phyloP scores from a whole-genome alignment of 2,113 vertebrate species.

The Dipodomys stephensi region DNA sequence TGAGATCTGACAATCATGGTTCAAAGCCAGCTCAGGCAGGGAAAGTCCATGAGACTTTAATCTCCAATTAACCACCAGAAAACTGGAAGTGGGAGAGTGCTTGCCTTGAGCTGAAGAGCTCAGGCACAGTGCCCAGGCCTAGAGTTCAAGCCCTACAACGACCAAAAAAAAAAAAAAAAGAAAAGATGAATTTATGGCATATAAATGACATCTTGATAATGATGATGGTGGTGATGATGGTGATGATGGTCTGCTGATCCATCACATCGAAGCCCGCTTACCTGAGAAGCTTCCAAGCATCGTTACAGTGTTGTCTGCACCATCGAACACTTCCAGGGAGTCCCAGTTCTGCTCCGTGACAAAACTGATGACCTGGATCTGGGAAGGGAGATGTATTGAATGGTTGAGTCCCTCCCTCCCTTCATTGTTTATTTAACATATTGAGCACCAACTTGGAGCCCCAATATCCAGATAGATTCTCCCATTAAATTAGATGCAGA shows the following conservation, averaged over 20 bases:
- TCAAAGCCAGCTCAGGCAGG: no score
- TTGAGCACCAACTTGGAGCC: not conserved
- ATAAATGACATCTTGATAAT: not conserved
- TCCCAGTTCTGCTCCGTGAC: slow-evolving; percentile 99
- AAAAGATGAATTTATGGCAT: not conserved
- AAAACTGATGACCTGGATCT: slow-evolving; percentile 99
- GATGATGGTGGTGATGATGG: no score
- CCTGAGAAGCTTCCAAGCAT: slow-evolving; percentile 99
- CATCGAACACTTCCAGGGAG: slow-evolving; percentile 98
- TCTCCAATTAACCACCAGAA: no score
- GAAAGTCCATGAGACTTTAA: no score
- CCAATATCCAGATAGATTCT: not conserved
- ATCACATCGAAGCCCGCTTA: slow-evolving; percentile 70
- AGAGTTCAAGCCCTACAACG: no score
- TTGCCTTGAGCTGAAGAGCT: no score
- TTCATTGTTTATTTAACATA: not conserved
- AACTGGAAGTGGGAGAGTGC: no score
- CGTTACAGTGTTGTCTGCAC: slow-evolving; percentile 96
- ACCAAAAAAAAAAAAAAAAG: no score
- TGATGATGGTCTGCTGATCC: fast-evolving
- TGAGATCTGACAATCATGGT: no score
- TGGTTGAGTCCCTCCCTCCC: fast-evolving
- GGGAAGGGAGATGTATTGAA: slow-evolving; percentile 34
- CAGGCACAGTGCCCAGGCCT: no score
- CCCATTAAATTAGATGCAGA: not conserved